Evolutionary conservation across 2,888 invertebrate species (phyloP), one percentile per base, ranked within the genome.

Genomic region (Polydrusus cervinus): DNA sequence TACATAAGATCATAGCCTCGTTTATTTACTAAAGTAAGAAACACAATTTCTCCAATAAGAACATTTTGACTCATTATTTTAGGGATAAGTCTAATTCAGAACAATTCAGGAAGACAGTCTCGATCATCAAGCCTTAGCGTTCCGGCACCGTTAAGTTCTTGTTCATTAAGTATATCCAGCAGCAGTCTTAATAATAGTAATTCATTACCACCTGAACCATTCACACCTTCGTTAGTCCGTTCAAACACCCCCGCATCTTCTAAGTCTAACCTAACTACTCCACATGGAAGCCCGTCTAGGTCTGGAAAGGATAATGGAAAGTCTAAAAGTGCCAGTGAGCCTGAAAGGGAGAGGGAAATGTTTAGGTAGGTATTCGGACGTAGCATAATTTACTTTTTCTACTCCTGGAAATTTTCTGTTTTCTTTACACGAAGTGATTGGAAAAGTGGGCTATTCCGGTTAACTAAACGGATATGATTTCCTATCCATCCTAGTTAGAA

Each of bases 81-180:
- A 78, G 78, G 86, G 38, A 82, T 86, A 77, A 84, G 82, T 60
- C 79, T 87, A 40, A 85, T 85, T 40, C 84, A 86, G 43, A 82
- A 83, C 25, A 61, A 40, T 30, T 73, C 71, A 55, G 88, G 88
- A n/a, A 83, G 89, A 68, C 79, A 79, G 82, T 87, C 88, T 61
- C 85, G 89, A 51, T 89, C 89, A 10, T 89, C 89, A 45, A 89
- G 89, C 83, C 84, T 89, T 76, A 89, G 89, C 76, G 88, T 89
- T 18, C 88, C 89, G 64, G 83, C 85, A 80, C 85, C 87, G 79
- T 82, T 86, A 77, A 84, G 85, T 70, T 85, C 86, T 53, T 85
- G 86, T 80, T 84, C 86, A 53, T 78, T 87, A 64, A 87, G 84
- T 77, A 84, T 86, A 77, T 87, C 87, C 45, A 86, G 83, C 77